Conservation (phyloP, 2,797 vertebrate genomes). For the Tarsius wallacei region DNA sequence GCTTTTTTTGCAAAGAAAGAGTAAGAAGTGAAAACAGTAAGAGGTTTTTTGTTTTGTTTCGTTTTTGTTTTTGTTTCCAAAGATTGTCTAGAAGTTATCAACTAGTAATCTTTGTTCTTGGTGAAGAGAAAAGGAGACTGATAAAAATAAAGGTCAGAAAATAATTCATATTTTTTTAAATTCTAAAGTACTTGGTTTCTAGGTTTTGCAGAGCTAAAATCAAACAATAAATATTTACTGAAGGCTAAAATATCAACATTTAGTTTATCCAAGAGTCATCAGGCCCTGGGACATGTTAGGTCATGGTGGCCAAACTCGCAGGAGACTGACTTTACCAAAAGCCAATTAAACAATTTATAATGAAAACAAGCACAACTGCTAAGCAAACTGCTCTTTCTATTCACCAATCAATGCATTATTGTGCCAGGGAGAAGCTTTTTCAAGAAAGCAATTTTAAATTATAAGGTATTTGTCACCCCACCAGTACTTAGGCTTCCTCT, state of each 20-base stretch:
- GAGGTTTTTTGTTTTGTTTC: background rate
- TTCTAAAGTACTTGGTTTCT: constrained; percentile 43
- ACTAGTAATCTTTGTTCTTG: constrained; percentile 45
- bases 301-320: background rate
- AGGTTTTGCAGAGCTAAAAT: background rate
- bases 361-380: constrained; percentile 31
- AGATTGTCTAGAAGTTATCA: constrained; percentile 8
- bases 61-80: background rate
- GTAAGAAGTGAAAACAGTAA: constrained; percentile 61
- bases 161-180: background rate
- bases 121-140: constrained; percentile 11
- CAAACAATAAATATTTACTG: constrained; percentile 42
- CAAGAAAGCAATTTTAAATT: constrained; percentile 9
- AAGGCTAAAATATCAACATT: constrained; percentile 29
- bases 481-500: background rate
- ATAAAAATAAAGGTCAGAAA: constrained; percentile 14
- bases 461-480: background rate
- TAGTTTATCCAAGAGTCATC: background rate
- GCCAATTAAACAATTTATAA: constrained; percentile 51
- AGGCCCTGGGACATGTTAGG: background rate
- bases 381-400: background rate
- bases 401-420: background rate
- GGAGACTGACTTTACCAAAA: constrained; percentile 36
- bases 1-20: background rate
- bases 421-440: background rate